Evolutionary conservation across 2,888 invertebrate genomes (phyloP), one percentile per base, ranked within the genome.

Genomic region (Antheraea assamensis): DNA sequence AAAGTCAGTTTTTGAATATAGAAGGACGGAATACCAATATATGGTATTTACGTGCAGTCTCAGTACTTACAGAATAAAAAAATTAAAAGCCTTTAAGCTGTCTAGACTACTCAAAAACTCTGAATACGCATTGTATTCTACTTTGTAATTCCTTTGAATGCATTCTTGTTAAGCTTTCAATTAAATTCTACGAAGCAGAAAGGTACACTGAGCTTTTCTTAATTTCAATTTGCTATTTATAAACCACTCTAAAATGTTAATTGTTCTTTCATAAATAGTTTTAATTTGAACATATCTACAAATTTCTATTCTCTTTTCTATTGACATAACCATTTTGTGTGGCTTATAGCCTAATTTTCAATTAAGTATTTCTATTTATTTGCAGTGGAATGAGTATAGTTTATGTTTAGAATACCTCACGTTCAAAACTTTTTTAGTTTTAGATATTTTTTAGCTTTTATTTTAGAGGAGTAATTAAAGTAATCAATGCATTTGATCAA

Each of bases 81-180:
- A 27, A 24, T 61, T 61, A 64, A 64, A 64, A 30, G 27, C 30
- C 17, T 19, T 27, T 64, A 64, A 30, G 27, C 17, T 64, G 30
- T 64, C 61, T 64, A 64, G 61, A 64, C 61, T 30, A 64, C 61
- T 27, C 61, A 21, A 64, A 64, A 61, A 30, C 15, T 64, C 27
- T 30, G 30, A 64, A 27, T 64, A 64, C 30, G 30, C 27, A 3
- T 30, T 17, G 27, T 64, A 64, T 64, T 64, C 61, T 27, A 30
- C 58, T 64, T 64, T 64, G 30, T 64, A 64, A 35, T 68, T 68
- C 68, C 35, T 68, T 68, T 68, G 31, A 68, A 68, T 35, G 35
- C 35, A 21, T 35, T 35, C 35, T 68, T 35, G 68, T 31, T 68
- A 66, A 66, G 66, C 19, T 68, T 21, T 35, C 35, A 68, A 68